Conservation (phyloP, 2,113 vertebrate species). For the Cavia aperea region DNA sequence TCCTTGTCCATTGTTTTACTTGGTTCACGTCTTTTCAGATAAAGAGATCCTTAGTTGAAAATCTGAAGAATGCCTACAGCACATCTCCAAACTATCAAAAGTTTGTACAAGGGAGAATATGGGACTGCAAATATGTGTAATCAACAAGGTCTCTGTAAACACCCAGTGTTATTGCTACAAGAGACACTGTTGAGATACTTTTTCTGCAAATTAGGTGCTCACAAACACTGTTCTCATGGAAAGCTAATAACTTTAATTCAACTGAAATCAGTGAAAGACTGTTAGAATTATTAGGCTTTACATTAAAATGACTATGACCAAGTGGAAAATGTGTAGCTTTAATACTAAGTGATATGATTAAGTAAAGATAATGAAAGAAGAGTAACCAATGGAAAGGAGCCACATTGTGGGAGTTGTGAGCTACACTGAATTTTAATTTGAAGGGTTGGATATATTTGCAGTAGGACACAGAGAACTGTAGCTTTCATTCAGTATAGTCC, state of each 20-base stretch:
- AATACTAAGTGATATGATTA: not conserved
- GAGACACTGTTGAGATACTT: not conserved
- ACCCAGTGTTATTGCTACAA: not conserved
- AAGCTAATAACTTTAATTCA: not conserved
- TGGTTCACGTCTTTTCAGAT: slow-evolving; percentile 46
- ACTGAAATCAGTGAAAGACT: not conserved
- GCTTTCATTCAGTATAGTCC: not conserved
- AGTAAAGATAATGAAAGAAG: not conserved
- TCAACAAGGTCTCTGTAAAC: not conserved
- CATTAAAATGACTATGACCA: not conserved
- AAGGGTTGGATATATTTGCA: not conserved
- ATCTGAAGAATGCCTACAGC: not conserved
- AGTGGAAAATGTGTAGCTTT: not conserved
- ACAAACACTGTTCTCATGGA: not conserved
- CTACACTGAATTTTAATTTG: not conserved
- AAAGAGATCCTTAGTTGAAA: not conserved
- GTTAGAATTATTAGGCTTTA: not conserved
- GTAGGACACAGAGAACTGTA: not conserved
- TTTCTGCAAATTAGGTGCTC: not conserved
- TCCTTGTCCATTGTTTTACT: slow-evolving; percentile 66
- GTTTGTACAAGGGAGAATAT: not conserved
- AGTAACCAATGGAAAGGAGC: not conserved
- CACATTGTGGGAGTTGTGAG: not conserved
- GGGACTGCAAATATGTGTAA: not conserved
- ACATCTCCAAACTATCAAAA: not conserved